A percentile compares a stretch with the other conserved stretches of the same genome.
Conservation (phyloP, 2,797 vertebrate species). For the Potorous gilbertii region DNA sequence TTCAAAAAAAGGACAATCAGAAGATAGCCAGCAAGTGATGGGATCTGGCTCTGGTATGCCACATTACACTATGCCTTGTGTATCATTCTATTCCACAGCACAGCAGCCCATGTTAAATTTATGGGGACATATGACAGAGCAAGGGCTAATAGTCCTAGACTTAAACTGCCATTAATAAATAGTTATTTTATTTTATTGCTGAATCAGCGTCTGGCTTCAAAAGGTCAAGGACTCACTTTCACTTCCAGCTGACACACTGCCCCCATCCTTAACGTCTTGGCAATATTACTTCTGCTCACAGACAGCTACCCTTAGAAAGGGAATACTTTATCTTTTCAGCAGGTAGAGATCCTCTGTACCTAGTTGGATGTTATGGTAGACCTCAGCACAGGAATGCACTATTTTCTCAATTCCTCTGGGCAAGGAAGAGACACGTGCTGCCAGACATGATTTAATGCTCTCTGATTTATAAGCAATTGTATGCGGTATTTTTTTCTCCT, state of each 20-base stretch:
- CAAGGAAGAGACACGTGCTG: neutral
- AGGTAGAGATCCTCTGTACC: neutral
- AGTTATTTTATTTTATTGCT: conserved; percentile 74
- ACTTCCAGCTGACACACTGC: conserved; percentile 48
- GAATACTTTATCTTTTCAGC: neutral
- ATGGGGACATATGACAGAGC: conserved; percentile 52
- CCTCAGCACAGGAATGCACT: neutral
- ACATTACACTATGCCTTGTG: neutral
- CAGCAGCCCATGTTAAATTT: conserved; percentile 58
- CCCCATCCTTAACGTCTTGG: conserved; percentile 7
- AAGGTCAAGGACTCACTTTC: conserved; percentile 67
- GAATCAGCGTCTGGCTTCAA: conserved; percentile 59
- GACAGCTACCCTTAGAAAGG: neutral
- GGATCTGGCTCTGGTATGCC: conserved; percentile 22
- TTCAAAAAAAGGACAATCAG: conserved; percentile 39
- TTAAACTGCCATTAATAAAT: conserved; percentile 71
- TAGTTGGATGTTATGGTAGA: neutral
- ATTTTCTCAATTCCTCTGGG: conserved; percentile 1
- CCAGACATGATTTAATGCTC: conserved; percentile 37
- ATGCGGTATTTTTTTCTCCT: conserved; percentile 69
- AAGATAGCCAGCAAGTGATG: conserved; percentile 52
- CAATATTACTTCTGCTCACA: neutral
- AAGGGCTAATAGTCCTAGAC: conserved; percentile 57
- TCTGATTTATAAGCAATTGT: conserved; percentile 69
- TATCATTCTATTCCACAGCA: conserved; percentile 43